Evolutionary conservation across 2,113 vertebrate species (phyloP).

Genomic region (Melanerpes formicivorus): DNA sequence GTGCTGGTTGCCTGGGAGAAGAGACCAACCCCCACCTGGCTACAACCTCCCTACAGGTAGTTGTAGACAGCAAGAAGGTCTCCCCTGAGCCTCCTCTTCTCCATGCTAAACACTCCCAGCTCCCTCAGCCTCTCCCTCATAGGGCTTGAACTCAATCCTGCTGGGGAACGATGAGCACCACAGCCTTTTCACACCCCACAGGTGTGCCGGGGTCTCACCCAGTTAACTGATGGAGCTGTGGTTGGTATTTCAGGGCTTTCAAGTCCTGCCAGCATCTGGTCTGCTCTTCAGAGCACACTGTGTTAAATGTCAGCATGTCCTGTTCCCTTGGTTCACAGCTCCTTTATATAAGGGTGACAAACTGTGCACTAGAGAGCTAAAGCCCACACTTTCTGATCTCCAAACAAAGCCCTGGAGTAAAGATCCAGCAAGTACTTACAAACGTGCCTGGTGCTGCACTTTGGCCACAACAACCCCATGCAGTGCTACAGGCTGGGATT

Average conservation of each 20-base stretch:
- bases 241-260: slow-evolving; percentile 27
- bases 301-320: not conserved
- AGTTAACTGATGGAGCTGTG: not conserved
- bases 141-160: slow-evolving; percentile 60
- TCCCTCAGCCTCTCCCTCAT: no score
- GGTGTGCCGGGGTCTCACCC: slow-evolving; percentile 31
- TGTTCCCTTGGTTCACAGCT: not conserved
- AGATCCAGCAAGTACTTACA: not conserved
- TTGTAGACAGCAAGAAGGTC: no score
- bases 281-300: not conserved
- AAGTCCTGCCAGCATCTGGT: slow-evolving; percentile 7
- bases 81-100: no score
- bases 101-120: no score
- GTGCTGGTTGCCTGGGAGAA: no score
- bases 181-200: slow-evolving; percentile 63
- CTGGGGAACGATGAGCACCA: slow-evolving; percentile 45
- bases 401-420: slow-evolving; percentile 23
- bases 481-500: no score
- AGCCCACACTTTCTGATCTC: slow-evolving; percentile 9
- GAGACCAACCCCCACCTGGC: no score
- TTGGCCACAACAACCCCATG: no score
- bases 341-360: slow-evolving; percentile 20
- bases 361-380: slow-evolving; percentile 4
- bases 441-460: not conserved
- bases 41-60: no score